phyloP scores from a whole-genome alignment of 2,797 vertebrate species.

The Cuniculus paca region DNA sequence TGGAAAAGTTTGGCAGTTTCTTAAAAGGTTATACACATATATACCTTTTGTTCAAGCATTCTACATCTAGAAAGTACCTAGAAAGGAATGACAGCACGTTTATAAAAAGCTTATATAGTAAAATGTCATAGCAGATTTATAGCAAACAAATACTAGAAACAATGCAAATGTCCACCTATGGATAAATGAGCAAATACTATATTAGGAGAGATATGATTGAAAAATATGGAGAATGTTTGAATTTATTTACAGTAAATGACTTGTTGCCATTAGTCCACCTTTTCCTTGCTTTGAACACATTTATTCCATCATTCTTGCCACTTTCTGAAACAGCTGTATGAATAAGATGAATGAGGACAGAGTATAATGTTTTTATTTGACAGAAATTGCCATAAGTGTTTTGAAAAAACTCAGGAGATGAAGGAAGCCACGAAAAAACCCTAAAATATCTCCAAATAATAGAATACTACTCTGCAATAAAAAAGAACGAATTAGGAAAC shows the following conservation, averaged over 20 bases:
- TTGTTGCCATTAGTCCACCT: not conserved
- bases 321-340: not conserved
- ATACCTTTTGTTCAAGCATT: conserved; percentile 16
- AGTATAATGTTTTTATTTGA: not conserved
- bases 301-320: not conserved
- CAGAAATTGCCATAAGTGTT: not conserved
- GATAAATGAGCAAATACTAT: not conserved
- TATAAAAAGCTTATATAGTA: conserved; percentile 1
- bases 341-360: not conserved
- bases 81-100: not conserved
- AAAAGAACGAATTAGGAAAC: conserved; percentile 28
- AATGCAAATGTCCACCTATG: conserved; percentile 1
- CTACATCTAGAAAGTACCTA: not conserved
- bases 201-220: not conserved
- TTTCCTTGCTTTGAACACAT: not conserved
- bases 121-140: conserved; percentile 12
- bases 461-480: not conserved
- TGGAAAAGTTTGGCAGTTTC: conserved; percentile 24
- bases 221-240: not conserved
- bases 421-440: not conserved
- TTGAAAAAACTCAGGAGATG: not conserved
- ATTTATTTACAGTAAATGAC: not conserved
- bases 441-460: not conserved
- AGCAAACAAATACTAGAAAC: not conserved
- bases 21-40: not conserved